Evolutionary conservation across 53 echinoderm and acorn worm species (phyloP).

Genomic region (Echinarachnius parma): DNA sequence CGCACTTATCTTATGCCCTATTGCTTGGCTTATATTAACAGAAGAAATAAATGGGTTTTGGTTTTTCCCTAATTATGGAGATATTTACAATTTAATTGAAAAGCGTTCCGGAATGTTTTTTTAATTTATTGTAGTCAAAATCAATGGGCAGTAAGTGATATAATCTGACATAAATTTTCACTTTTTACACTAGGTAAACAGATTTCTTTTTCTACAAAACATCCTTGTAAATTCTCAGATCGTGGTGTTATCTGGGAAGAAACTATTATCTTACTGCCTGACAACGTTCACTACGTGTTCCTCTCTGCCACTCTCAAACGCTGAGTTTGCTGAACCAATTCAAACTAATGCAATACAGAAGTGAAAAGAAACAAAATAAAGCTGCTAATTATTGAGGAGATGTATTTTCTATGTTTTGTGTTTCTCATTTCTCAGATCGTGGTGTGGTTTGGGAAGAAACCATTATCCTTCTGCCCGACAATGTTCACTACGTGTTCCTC

Average conservation of each 20-base stretch:
- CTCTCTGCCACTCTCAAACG: constrained; percentile 66
- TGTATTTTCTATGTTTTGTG: not conserved
- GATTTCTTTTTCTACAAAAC: not conserved
- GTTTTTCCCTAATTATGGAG: no score
- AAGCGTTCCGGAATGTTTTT: no score
- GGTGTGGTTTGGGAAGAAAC: constrained; percentile 99
- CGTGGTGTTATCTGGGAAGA: constrained; percentile 99
- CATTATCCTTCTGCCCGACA: constrained; percentile 90
- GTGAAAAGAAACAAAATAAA: no score
- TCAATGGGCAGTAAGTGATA: no score
- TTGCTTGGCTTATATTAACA: no score
- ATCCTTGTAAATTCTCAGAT: constrained; percentile 49
- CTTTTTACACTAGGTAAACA: not conserved
- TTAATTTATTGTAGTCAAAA: no score
- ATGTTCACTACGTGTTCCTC: constrained; percentile 95
- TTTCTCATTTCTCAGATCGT: constrained; percentile 61
- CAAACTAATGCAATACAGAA: no score
- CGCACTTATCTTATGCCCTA: no score
- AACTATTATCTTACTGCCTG: constrained; percentile 89
- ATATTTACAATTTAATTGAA: no score
- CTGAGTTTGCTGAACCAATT: no score
- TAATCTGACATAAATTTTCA: no score
- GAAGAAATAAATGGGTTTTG: no score
- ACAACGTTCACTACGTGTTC: constrained; percentile 98
- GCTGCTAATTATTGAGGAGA: not conserved